phyloP scores from a whole-genome alignment of 2,888 invertebrate genomes.

The Papilio elwesi region DNA sequence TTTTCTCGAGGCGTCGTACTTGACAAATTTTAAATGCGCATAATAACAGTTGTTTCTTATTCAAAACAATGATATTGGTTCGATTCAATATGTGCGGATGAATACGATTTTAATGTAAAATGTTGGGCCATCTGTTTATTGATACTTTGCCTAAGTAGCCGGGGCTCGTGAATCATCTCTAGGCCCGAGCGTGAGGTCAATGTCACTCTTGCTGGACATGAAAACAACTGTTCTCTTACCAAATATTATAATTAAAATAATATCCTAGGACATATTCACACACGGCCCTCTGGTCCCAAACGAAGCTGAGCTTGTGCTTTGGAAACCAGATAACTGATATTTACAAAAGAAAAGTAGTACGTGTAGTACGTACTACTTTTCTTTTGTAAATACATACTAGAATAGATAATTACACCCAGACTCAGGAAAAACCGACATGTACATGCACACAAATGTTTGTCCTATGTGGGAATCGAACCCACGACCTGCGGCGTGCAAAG shows the following conservation, averaged over 20 bases:
- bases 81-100: neutral
- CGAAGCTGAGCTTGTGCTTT: no score
- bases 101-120: slow-evolving; percentile 21
- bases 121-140: slow-evolving; percentile 2
- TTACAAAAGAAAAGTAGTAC: no score
- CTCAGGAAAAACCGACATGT: no score
- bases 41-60: neutral
- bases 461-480: no score
- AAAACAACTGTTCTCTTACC: neutral
- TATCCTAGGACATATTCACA: no score
- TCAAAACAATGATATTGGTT: slow-evolving; percentile 9
- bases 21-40: slow-evolving; percentile 7
- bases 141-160: slow-evolving; percentile 16
- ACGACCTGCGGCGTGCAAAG: no score
- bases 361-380: no score
- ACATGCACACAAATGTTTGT: no score
- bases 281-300: no score
- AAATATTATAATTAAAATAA: neutral
- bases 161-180: slow-evolving; percentile 29
- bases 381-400: no score
- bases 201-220: slow-evolving; percentile 17
- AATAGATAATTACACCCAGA: no score
- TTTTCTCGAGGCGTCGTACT: neutral
- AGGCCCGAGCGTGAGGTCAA: slow-evolving; percentile 23
- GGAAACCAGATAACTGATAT: no score